These are phyloP conservation scores for Xiphorhynchus elegans DNA, from an alignment of 2,113 vertebrate species.

Conservation along the genomic window DNA sequence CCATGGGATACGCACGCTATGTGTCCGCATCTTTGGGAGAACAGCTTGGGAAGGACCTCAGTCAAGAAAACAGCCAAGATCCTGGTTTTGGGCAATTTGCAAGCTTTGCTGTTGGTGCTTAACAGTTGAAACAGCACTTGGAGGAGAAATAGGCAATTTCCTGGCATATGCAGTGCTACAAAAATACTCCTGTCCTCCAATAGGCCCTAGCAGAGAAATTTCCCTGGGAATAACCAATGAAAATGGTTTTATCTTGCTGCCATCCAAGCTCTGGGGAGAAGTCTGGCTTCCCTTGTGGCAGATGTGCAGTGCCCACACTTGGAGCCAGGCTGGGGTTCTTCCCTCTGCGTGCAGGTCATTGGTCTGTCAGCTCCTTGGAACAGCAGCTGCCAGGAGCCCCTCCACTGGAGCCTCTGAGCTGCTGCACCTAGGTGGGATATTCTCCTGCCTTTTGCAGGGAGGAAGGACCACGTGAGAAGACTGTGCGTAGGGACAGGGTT, in stretches of 20 bases:
- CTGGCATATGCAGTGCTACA: background rate
- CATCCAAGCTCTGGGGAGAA: background rate
- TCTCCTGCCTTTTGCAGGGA: background rate
- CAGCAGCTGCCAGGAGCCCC: background rate
- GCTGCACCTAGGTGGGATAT: background rate
- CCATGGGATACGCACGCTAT: background rate
- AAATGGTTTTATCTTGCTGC: background rate
- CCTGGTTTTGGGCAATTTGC: constrained; percentile 2
- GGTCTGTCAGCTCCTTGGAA: background rate
- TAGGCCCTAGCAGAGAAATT: background rate
- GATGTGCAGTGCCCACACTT: background rate
- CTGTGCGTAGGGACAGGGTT: background rate
- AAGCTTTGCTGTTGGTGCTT: background rate
- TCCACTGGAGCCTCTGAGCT: background rate
- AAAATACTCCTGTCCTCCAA: background rate
- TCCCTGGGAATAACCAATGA: background rate
- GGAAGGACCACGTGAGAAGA: background rate
- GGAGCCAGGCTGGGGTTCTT: background rate
- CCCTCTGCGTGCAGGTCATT: rapidly evolving
- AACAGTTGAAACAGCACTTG: background rate
- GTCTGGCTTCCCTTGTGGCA: background rate
- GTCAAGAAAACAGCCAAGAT: background rate
- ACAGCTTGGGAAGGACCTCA: background rate
- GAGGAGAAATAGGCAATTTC: constrained; percentile 2
- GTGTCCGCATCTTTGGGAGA: background rate